These are phyloP conservation scores for Drosophila anceps DNA, from an alignment of 2,888 invertebrate genomes.

Conservation along the genomic window DNA sequence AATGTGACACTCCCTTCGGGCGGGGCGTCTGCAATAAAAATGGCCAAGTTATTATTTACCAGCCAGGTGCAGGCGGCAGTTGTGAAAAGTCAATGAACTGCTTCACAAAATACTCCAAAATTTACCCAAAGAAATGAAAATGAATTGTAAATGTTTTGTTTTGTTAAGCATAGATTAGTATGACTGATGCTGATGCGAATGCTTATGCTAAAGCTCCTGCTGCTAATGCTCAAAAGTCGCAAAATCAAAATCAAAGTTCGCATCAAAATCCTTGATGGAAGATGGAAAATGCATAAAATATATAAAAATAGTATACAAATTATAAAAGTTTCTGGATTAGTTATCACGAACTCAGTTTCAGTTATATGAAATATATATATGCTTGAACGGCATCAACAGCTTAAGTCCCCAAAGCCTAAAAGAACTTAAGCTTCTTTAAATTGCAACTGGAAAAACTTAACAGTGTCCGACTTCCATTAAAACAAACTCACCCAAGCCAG, in stretches of 20 bases:
- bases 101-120: not conserved
- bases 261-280: too few species aligned
- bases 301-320: too few species aligned
- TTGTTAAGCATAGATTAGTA: too few species aligned
- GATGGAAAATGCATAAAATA: too few species aligned
- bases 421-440: not conserved
- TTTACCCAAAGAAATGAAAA: not conserved
- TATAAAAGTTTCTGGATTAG: too few species aligned
- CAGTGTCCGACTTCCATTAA: not conserved
- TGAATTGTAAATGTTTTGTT: too few species aligned
- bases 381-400: too few species aligned
- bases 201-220: not conserved
- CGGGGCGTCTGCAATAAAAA: conserved; percentile 50
- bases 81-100: conserved; percentile 20
- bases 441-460: not conserved
- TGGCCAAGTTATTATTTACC: conserved; percentile 60
- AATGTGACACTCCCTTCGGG: conserved; percentile 35
- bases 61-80: conserved; percentile 42
- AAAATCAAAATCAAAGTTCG: too few species aligned
- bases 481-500: not conserved
- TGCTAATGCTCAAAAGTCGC: not conserved
- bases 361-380: too few species aligned
- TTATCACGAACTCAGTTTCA: too few species aligned
- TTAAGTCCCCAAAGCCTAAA: too few species aligned
- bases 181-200: not conserved